Base-by-base conservation (phyloP, 2,888 invertebrate species). In the Lepidochrysops patricia region DNA sequence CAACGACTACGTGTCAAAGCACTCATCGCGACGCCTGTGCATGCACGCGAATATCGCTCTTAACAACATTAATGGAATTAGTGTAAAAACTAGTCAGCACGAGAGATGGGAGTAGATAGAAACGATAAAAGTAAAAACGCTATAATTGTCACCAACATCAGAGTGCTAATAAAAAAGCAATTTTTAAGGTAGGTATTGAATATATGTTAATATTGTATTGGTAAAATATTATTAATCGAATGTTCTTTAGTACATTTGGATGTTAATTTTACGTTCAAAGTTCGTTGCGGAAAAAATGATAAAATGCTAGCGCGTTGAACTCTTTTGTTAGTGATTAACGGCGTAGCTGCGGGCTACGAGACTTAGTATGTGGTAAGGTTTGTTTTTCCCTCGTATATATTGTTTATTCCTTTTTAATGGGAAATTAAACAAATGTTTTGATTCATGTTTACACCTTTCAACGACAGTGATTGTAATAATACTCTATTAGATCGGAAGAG, bases 1-100 rank as follows among this genome's bases (percentile, higher is more conserved):
- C 67, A 68, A 70, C 66, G 68, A 68, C 67, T 63, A 65, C 63
- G 62, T 66, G 70, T 71, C 72, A 72, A 70, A 72, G 70, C 67
- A 68, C 67, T 67, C 64, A 64, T 62, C 34, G 60, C 52, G 58
- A 59, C 58, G 58, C 58, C 58, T 59, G 12, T 49, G 35, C 37
- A 5, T 27, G 52, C 58, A 59, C 7, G 26, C 35, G 35, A 49
- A 25, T 58, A 9, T 50, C 50, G 4, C 19, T 25, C 13, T 58
- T 32, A 50, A 32, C n/a, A 35, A 13, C 27, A 4, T n/a, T 15
- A 19, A 15, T 26, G 50, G 34, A 52, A 58, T 58, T 34, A 23
- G n/a, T 34, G 29, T 12, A 54, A 54, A 52, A 54, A 32, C 15
- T 13, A 52, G 52, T 15, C 13, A 19, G 4, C 19, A 43, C 35